Base-by-base conservation (phyloP, 2,888 invertebrate species). In the Drosophila hawaiiensis region DNA sequence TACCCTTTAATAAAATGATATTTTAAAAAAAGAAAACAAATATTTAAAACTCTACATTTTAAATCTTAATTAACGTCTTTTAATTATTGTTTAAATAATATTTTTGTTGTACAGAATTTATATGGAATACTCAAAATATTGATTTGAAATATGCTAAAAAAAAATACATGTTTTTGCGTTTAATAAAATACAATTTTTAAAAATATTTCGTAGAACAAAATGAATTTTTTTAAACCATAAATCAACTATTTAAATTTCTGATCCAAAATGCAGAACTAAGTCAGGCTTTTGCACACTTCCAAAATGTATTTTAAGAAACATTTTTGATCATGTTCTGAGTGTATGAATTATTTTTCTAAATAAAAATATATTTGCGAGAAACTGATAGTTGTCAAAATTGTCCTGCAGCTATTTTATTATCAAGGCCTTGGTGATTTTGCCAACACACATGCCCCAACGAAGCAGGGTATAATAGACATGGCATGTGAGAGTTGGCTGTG, bases 391-490 rank as follows among this genome's bases (percentile, higher is more conserved):
- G 50, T 28, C 19, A 50, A 50, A 50, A 28, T 3, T 28, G 50
- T 5, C 28, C 50, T 3, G 10, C 3, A 54, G 35, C 54, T 12
- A 25, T 35, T 22, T 19, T 12, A 22, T 50, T 50, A 28, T 50
- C 19, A 28, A 50, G 25, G 47, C 10, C 28, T 6, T 50, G 10
- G 0, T 19, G 14, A 2, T 12, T 12, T 35, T 29, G 29, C 22
- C 31, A 31, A 9, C 37, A 29, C 0, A 39, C 16, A 25, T n/a
- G 1, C 39, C 41, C 39, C 12, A 29, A 16, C 9, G 3, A 14
- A 22, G 16, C 29, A 56, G 70, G 72, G 67, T 76, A 76, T 70
- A 50, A 73, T 54, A 68, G 62, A 63, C 19, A 22, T 28, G 35
- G 35, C 14, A n/a, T 25, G 28, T 14, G 22, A 12, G 31, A 43